These are phyloP conservation scores for Desmodus rotundus DNA, from an alignment of 2,113 vertebrate genomes.

Conservation along the genomic window DNA sequence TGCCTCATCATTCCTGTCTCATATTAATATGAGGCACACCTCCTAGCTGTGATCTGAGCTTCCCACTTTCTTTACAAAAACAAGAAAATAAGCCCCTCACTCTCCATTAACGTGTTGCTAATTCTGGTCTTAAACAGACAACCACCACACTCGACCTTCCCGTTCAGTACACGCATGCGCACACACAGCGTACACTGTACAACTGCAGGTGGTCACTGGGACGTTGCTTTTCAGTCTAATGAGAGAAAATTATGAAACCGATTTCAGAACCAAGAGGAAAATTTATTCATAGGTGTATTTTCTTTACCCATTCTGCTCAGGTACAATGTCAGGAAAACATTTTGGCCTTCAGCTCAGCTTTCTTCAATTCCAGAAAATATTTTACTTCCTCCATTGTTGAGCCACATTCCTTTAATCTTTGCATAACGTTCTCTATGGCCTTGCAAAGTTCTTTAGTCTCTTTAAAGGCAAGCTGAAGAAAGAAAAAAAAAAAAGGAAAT, in stretches of 20 bases:
- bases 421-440: background rate
- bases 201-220: background rate
- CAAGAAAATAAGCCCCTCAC: background rate
- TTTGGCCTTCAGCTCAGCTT: constrained; percentile 59
- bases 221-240: background rate
- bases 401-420: constrained; percentile 16
- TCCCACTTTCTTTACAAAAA: background rate
- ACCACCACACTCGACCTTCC: background rate
- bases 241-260: background rate
- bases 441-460: constrained; percentile 29
- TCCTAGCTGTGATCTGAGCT: background rate
- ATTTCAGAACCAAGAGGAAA: constrained; percentile 30
- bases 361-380: constrained; percentile 73
- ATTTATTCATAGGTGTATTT: constrained; percentile 43
- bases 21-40: background rate
- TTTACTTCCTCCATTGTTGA: constrained; percentile 55
- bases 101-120: background rate
- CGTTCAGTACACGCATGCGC: background rate
- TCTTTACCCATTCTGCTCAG: background rate
- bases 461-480: constrained; percentile 49
- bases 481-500: background rate
- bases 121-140: background rate
- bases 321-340: background rate
- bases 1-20: background rate
- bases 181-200: background rate